Evolutionary conservation across 2,797 vertebrate species (phyloP), one percentile per base, ranked within the genome.

Genomic region (Dendrocincla tyrannina): DNA sequence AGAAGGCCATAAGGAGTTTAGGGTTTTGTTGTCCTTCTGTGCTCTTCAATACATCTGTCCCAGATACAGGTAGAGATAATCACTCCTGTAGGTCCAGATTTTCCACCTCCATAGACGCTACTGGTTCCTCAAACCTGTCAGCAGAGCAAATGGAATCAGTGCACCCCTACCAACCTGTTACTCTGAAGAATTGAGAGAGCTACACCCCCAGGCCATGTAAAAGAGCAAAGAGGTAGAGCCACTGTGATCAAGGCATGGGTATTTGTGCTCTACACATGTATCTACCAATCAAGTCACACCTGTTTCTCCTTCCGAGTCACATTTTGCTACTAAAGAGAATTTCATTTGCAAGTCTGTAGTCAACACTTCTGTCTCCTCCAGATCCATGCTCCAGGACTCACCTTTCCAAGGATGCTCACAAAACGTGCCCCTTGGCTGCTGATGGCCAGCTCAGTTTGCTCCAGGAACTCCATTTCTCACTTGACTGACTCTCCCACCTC

Each of bases 401-500:
- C 6, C 15, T 84, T 80, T 84, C 58, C 35, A 41, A 82, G 35
- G 49, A 50, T 19, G 19, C 17, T 37, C 23, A 77, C 46, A 70
- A n/a, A 74, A 56, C 9, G 2, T n/a, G 27, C 1, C 7, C 64
- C 32, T 42, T 4, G 10, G 50, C 17, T 1, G 2, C 41, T 13
- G 13, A 52, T 9, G 10, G 25, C 9, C 59, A 70, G 10, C 6
- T 84, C 89, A 80, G 8, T 39, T 72, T 78, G 41, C 33, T 78
- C 39, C 13, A 13, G 6, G 64, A 47, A 69, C n/a, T 41, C 23
- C 33, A 35, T 7, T 74, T 37, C 15, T 56, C 20, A 27, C 13
- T 81, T 25, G 32, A 35, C 17, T 67, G 56, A 49, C 9, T 42
- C 76, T 24, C 25, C 11, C 8, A 14, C 59, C 23, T 59, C 23